phyloP scores from a whole-genome alignment of 2,888 invertebrate genomes.

The Lasioglossum marginatum region DNA sequence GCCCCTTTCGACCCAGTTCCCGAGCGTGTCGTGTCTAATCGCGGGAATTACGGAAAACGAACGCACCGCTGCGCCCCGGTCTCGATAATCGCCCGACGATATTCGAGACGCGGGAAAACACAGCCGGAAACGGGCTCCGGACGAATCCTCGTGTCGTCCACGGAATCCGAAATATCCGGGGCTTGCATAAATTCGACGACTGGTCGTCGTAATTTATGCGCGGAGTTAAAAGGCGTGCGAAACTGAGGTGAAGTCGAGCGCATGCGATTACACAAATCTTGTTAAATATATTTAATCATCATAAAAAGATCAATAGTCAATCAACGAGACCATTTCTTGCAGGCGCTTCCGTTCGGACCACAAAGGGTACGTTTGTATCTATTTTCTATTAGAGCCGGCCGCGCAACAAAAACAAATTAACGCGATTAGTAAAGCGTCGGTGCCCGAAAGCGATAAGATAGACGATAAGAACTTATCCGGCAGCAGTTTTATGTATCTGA shows the following conservation, averaged over 20 bases:
- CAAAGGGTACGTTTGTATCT: background rate
- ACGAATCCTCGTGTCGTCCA: background rate
- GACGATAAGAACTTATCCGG: background rate
- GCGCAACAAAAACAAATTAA: background rate
- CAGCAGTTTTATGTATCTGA: conserved; percentile 4
- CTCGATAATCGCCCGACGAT: conserved; percentile 39
- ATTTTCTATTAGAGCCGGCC: background rate
- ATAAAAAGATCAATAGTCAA: background rate
- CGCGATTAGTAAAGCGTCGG: background rate
- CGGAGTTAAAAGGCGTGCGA: conserved; percentile 18
- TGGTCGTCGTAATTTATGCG: conserved; percentile 33
- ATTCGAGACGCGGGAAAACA: conserved; percentile 3
- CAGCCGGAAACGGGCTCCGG: conserved; percentile 1
- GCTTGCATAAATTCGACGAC: background rate
- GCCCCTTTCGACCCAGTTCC: conserved; percentile 51
- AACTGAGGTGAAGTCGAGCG: background rate
- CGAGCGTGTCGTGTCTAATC: conserved; percentile 52
- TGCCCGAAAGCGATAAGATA: background rate
- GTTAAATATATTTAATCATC: background rate
- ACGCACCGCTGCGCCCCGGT: conserved; percentile 25
- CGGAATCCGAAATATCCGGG: conserved; percentile 33
- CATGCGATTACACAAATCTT: background rate
- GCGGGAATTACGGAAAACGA: conserved; percentile 52
- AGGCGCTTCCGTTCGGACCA: background rate
- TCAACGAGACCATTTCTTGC: background rate